A percentile compares a stretch with the other conserved stretches of the same genome.
Evolutionary conservation across 2,888 invertebrate genomes (phyloP).

Genomic region (Endomychus coccineus): DNA sequence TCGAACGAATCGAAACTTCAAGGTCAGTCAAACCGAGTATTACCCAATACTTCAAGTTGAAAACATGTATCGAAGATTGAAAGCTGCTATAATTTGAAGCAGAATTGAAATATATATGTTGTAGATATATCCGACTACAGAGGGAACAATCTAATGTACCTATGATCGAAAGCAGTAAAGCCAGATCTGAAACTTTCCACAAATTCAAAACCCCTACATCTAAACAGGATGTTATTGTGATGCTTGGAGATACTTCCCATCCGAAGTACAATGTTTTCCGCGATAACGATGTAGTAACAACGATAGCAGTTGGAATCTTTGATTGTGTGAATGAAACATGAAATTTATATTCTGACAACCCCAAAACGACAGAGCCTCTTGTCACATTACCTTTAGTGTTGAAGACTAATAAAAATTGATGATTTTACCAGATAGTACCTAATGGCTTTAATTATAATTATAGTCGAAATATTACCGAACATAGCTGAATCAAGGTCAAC

Average conservation of each 20-base stretch:
- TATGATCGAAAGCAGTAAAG: slow-evolving; percentile 64
- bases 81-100: no score
- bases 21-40: no score
- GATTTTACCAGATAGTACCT: no score
- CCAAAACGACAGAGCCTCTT: slow-evolving; percentile 60
- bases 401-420: no score
- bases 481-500: no score
- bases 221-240: slow-evolving; percentile 58
- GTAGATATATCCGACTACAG: slow-evolving; percentile 63
- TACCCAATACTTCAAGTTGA: no score
- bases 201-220: slow-evolving; percentile 51
- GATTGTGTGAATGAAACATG: slow-evolving; percentile 67
- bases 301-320: slow-evolving; percentile 76
- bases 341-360: slow-evolving; percentile 72
- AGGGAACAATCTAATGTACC: slow-evolving; percentile 56
- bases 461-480: no score
- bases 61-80: no score
- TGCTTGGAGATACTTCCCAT: slow-evolving; percentile 68
- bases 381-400: slow-evolving; percentile 57
- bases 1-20: no score
- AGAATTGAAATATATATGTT: no score
- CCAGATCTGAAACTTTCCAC: slow-evolving; percentile 58
- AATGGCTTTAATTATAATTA: no score
- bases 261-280: slow-evolving; percentile 61
- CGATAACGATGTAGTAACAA: slow-evolving; percentile 59